phyloP scores from a whole-genome alignment of 2,888 invertebrate species.

The Agonum fuliginosum region DNA sequence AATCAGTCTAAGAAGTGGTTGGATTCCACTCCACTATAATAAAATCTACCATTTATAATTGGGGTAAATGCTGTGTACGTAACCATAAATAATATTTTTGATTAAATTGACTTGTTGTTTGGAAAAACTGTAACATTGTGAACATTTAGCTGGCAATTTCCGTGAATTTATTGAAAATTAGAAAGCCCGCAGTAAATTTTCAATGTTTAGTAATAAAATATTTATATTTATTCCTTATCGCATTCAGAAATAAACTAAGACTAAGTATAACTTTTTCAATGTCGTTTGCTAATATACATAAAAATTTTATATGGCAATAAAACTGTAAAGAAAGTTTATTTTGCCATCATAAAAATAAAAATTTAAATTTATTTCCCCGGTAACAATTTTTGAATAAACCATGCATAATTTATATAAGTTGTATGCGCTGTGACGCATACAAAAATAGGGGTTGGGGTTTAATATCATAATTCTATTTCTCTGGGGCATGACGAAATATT shows the following conservation, averaged over 20 bases:
- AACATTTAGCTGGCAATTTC: too few species aligned
- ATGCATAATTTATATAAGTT: constrained; percentile 37
- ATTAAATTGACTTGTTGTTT: too few species aligned
- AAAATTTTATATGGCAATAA: constrained; percentile 35
- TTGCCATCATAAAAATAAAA: constrained; percentile 24
- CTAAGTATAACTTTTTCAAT: constrained; percentile 28
- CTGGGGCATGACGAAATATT: constrained; percentile 25
- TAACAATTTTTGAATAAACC: constrained; percentile 33
- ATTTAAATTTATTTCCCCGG: constrained; percentile 26
- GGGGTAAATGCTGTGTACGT: too few species aligned
- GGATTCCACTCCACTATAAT: too few species aligned
- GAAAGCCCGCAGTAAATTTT: too few species aligned
- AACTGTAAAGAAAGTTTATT: constrained; percentile 34
- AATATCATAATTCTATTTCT: constrained; percentile 42
- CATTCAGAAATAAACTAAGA: not conserved
- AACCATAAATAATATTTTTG: too few species aligned
- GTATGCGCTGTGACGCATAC: constrained; percentile 19
- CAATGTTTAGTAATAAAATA: too few species aligned
- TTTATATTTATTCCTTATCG: not conserved
- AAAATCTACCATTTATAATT: too few species aligned
- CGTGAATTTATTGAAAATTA: too few species aligned
- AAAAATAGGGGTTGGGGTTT: constrained; percentile 19
- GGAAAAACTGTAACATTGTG: too few species aligned
- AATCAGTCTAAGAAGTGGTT: too few species aligned
- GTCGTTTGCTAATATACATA: constrained; percentile 28